Percentiles rank a stretch among this genome's conserved stretches.
These are phyloP conservation scores for Cercopithecus diana DNA, from an alignment of 2,797 vertebrate genomes.

Conservation along the genomic window DNA sequence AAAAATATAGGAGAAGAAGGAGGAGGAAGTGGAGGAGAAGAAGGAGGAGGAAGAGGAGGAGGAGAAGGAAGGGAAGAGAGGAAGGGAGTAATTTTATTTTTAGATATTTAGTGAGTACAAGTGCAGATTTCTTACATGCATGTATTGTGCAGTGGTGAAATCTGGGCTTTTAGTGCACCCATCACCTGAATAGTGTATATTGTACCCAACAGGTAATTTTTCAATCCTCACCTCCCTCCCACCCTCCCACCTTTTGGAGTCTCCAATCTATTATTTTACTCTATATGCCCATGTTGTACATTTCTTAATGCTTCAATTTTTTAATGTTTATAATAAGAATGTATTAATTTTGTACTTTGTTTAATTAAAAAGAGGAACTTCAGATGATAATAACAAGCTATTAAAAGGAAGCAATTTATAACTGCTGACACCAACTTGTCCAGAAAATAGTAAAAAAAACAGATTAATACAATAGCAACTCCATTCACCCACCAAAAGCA, in stretches of 20 bases:
- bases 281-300: background rate
- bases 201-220: background rate
- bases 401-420: background rate
- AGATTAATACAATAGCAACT: background rate
- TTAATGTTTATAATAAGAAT: background rate
- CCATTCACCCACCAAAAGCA: background rate
- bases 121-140: background rate
- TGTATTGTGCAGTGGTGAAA: background rate
- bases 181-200: background rate
- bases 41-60: background rate
- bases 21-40: background rate
- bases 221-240: background rate
- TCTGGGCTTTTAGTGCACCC: background rate
- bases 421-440: background rate
- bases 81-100: background rate
- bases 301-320: background rate
- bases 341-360: background rate
- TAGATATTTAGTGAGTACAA: background rate
- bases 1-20: background rate
- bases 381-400: background rate
- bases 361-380: constrained; percentile 24
- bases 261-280: background rate
- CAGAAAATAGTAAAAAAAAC: background rate
- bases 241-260: background rate
- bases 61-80: background rate